Evolutionary conservation across 2,797 vertebrate species (phyloP), one percentile per base, ranked within the genome.

Genomic region (Etheostoma perlongum): DNA sequence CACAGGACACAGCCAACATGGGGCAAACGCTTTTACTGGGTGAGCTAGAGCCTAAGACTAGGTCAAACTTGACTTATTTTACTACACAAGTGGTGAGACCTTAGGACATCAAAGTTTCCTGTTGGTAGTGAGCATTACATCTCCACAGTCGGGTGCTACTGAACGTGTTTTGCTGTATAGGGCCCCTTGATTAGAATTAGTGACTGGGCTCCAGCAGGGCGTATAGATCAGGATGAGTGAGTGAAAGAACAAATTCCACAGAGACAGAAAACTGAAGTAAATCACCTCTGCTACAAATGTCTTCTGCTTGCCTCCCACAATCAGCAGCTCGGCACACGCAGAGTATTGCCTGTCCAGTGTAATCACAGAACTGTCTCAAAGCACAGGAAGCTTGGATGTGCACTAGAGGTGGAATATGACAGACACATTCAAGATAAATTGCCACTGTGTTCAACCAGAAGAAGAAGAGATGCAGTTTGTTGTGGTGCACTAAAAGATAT

Each of bases 311-410:
- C 73, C 63, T 69, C 78, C 78, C 61, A 72, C 82, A 74, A 81
- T 78, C 80, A 85, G 4, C 76, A 54, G 74, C 80, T 55, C 70
- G 42, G 66, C 74, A 33, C 57, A 79, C 33, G 54, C 67, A 15
- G 70, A 80, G 80, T 52, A 80, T 83, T 75, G 81, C 77, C 82
- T 86, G 85, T 86, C 85, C 78, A 8, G 67, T 57, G 83, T 82
- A 85, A 89, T 90, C 83, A 82, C 79, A 57, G 73, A 84, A 70
- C 75, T 72, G 85, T 80, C 85, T 79, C 19, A 11, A 13, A 76
- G 81, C 84, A 16, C 71, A 33, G 78, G 78, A 74, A 68, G 75
- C 61, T 54, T 30, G 79, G 75, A 46, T 67, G 78, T 64, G 67
- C 78, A 67, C 78, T 8, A 68, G 30, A 83, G 79, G 68, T 78